Evolutionary conservation across 2,113 vertebrate species (phyloP).

Genomic region (Gopherus evgoodei): DNA sequence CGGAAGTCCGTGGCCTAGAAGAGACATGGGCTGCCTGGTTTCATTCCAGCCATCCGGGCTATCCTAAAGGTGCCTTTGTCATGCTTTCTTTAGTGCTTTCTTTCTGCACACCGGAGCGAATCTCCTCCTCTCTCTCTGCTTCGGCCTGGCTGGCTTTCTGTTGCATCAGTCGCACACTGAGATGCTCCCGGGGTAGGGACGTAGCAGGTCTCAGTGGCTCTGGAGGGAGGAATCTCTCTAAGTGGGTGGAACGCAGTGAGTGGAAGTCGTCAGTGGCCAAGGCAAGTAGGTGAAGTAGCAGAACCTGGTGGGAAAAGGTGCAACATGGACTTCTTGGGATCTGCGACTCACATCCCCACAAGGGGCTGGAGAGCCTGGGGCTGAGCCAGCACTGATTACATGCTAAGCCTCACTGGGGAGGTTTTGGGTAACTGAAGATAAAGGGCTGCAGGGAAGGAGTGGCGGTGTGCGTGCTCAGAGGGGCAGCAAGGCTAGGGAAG

Average conservation of each 20-base stretch:
- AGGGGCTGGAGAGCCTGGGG: not conserved
- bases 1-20: not conserved
- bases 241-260: rapidly evolving
- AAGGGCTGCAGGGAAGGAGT: too few species aligned
- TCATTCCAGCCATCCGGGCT: not conserved
- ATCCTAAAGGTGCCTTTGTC: not conserved
- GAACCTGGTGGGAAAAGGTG: not conserved
- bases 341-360: not conserved
- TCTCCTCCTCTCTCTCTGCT: not conserved
- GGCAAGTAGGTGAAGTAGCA: not conserved
- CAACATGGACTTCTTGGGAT: not conserved
- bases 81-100: not conserved
- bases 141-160: not conserved
- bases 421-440: too few species aligned
- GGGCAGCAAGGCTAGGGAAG: too few species aligned
- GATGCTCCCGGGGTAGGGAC: rapidly evolving
- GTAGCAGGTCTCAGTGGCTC: not conserved
- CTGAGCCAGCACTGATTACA: too few species aligned
- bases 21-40: rapidly evolving
- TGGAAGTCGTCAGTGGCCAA: not conserved
- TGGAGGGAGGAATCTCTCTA: not conserved
- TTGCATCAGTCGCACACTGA: not conserved
- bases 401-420: too few species aligned
- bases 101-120: not conserved
- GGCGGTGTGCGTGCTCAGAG: too few species aligned